Base-by-base conservation (phyloP, 2,888 invertebrate species). In the Acronicta aceris region DNA sequence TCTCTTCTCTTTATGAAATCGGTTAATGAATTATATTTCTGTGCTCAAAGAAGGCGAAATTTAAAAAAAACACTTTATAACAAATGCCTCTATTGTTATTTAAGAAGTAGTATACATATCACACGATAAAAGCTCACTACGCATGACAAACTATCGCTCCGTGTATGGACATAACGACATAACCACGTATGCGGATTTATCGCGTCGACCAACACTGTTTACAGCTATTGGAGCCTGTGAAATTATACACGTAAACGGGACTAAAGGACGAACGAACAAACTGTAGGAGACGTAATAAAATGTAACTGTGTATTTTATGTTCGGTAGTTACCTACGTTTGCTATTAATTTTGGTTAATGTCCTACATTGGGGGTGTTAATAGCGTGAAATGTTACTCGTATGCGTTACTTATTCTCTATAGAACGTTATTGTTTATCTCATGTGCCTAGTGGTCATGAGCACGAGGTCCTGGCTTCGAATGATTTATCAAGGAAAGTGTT, bases 141-240 rank as follows among this genome's bases (percentile, higher is more conserved):
- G 36, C 50, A 46, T 48, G 53, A 53, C 58, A 62, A 57, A 56
- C 65, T 53, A 56, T 49, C 49, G 12, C n/a, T 13, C 56, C 53
- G 43, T 58, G 52, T 58, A 41, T 49, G 30, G 46, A 47, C 21
- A 30, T 56, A 53, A 21, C 33, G 46, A 47, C 21, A 30, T 53
- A 50, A 21, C 33, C 30, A 27, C 38, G 45, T 43, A 47, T 30
- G 30, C n/a, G 33, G 10, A 68, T 66, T 60, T 71, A 74, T 62
- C 53, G 40, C 58, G 33, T 27, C 46, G 21, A 53, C 47, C 47
- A 48, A 46, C 43, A 36, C 17, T 59, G 58, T 72, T 67, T 58
- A 56, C 48, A 50, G 54, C 54, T 60, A 68, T 70, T 55, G 59
- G 60, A 48, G 25, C 36, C 36, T 38, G 16, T 52, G 45, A 54